Evolutionary conservation across 2,113 vertebrate genomes (phyloP).

Genomic region (Paramormyrops kingsleyae): DNA sequence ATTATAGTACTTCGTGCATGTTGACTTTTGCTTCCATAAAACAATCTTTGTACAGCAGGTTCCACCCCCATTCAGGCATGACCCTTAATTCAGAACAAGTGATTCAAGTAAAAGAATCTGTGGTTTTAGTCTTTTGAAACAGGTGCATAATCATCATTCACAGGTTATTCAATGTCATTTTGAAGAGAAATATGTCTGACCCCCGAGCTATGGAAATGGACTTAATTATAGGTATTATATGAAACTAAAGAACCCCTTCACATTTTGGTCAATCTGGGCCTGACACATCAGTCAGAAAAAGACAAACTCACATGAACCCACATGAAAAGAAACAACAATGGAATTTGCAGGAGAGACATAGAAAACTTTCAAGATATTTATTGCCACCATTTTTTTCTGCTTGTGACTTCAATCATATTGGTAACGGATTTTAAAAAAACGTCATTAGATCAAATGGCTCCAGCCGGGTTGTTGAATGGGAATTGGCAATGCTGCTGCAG

Average conservation of each 20-base stretch:
- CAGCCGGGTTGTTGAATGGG: background rate
- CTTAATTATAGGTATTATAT: background rate
- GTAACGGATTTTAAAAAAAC: background rate
- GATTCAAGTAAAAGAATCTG: background rate
- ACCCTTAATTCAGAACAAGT: background rate
- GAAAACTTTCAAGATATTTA: background rate
- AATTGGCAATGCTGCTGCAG: background rate
- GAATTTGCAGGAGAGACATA: background rate
- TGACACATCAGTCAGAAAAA: background rate
- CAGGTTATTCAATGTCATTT: background rate
- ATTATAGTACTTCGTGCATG: background rate
- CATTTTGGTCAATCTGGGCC: background rate
- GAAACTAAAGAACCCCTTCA: background rate
- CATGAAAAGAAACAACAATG: background rate
- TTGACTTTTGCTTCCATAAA: background rate
- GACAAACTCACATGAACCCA: background rate
- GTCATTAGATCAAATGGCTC: background rate
- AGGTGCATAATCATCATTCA: background rate
- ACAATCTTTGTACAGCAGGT: background rate
- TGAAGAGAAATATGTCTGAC: background rate
- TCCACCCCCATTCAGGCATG: background rate
- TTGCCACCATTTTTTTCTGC: background rate
- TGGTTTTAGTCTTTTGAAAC: background rate
- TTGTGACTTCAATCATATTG: background rate
- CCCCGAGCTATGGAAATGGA: background rate